Percentiles rank a stretch among this genome's conserved stretches.
These are phyloP conservation scores for Tachina fera DNA, from an alignment of 2,888 invertebrate species.

Conservation along the genomic window DNA sequence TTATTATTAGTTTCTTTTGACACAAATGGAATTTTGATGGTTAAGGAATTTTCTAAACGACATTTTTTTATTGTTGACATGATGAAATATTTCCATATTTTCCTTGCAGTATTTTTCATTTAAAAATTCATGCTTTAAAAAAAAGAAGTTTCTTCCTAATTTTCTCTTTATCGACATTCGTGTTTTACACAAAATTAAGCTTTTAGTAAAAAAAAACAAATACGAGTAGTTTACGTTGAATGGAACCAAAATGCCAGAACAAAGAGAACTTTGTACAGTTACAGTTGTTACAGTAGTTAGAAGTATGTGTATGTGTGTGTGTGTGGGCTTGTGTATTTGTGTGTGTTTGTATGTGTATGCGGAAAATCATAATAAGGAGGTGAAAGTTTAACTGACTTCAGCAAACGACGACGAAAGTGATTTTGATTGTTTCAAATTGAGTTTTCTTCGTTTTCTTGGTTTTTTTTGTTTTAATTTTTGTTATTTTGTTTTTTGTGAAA, in stretches of 20 bases:
- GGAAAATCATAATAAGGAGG: slow-evolving; percentile 50
- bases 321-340: background rate
- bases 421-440: slow-evolving; percentile 38
- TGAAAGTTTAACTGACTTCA: slow-evolving; percentile 61
- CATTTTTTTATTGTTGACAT: slow-evolving; percentile 19
- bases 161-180: slow-evolving; percentile 10
- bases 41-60: background rate
- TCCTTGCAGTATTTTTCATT: background rate
- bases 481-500: background rate
- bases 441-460: slow-evolving; percentile 12
- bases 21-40: background rate
- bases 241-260: background rate
- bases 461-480: background rate
- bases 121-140: background rate
- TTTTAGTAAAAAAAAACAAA: background rate
- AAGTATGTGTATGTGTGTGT: slow-evolving; percentile 7
- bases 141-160: background rate
- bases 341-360: background rate
- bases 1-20: background rate
- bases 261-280: slow-evolving; percentile 46
- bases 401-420: slow-evolving; percentile 43
- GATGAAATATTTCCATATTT: slow-evolving; percentile 25
- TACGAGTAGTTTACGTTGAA: slow-evolving; percentile 8
- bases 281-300: slow-evolving; percentile 1
- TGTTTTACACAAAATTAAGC: slow-evolving; percentile 49